phyloP scores from a whole-genome alignment of 2,113 vertebrate genomes.

The Rana temporaria region DNA sequence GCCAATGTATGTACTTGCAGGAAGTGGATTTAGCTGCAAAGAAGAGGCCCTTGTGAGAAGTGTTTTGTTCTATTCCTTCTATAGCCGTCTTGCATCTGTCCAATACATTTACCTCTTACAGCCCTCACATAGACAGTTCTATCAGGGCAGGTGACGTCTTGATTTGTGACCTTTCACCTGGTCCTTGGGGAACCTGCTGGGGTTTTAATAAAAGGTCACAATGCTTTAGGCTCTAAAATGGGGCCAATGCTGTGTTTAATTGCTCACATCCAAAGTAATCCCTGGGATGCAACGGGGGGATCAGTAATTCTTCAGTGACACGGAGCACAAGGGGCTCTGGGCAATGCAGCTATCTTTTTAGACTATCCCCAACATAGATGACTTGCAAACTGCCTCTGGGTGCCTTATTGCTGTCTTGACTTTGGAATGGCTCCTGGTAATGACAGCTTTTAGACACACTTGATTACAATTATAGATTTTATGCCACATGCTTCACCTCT shows the following conservation, averaged over 20 bases:
- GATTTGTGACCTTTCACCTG: conserved; percentile 51
- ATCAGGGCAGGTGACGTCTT: conserved; percentile 37
- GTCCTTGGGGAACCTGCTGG: conserved; percentile 18
- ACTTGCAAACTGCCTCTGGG: conserved; percentile 27
- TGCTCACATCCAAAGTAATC: neutral
- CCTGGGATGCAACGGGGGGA: neutral
- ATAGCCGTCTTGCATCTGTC: neutral
- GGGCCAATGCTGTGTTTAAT: conserved; percentile 21
- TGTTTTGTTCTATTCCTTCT: neutral
- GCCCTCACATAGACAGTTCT: neutral
- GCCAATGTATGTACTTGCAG: too few species aligned
- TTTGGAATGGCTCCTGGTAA: conserved; percentile 53
- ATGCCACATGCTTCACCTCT: conserved; percentile 57
- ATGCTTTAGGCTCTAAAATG: neutral
- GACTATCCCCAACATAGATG: conserved; percentile 17
- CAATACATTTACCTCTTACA: neutral
- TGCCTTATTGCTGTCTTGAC: conserved; percentile 54
- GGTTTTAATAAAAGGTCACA: conserved; percentile 42
- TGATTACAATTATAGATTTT: conserved; percentile 59
- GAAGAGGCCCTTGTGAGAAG: neutral
- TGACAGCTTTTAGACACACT: conserved; percentile 58
- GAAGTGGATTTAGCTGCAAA: too few species aligned
- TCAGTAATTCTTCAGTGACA: conserved; percentile 8
- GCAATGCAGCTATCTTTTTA: neutral
- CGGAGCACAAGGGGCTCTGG: neutral